Percentiles rank a stretch among this genome's conserved stretches.
phyloP scores from a whole-genome alignment of 2,113 vertebrate genomes.

The Microcebus ravelobensis region DNA sequence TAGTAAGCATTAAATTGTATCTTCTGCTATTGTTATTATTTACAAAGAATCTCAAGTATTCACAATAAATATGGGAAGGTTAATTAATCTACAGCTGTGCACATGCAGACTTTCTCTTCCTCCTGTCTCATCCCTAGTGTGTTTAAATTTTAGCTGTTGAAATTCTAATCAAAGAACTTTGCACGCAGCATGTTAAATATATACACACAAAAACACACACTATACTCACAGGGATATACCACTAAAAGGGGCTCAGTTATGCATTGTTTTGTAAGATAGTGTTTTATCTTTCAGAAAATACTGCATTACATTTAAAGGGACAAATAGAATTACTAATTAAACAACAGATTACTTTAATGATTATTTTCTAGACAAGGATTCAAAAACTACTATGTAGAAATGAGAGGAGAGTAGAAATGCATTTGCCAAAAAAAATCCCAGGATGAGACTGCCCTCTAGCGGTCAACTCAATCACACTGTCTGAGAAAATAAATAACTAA shows the following conservation, averaged over 20 bases:
- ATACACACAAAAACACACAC: background rate
- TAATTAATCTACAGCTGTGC: background rate
- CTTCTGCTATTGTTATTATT: background rate
- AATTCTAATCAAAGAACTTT: background rate
- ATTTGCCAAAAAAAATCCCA: background rate
- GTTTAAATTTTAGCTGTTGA: background rate
- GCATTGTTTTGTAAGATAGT: background rate
- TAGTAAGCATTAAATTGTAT: background rate
- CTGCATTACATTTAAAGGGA: background rate
- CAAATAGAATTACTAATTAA: background rate
- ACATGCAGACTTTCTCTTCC: background rate
- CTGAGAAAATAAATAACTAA: background rate
- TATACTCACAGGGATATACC: background rate
- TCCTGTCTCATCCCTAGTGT: background rate
- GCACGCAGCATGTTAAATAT: background rate
- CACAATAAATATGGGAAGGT: background rate
- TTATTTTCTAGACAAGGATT: background rate
- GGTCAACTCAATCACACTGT: background rate
- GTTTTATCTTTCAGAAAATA: background rate
- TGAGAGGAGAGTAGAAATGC: background rate
- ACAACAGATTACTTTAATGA: background rate
- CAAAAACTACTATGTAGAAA: background rate
- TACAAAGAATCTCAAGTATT: background rate
- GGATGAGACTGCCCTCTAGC: conserved; percentile 55
- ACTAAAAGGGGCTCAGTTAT: background rate